Evolutionary conservation across 1,140 invertebrate genomes (phyloP).

Genomic region (Achatina immaculata): DNA sequence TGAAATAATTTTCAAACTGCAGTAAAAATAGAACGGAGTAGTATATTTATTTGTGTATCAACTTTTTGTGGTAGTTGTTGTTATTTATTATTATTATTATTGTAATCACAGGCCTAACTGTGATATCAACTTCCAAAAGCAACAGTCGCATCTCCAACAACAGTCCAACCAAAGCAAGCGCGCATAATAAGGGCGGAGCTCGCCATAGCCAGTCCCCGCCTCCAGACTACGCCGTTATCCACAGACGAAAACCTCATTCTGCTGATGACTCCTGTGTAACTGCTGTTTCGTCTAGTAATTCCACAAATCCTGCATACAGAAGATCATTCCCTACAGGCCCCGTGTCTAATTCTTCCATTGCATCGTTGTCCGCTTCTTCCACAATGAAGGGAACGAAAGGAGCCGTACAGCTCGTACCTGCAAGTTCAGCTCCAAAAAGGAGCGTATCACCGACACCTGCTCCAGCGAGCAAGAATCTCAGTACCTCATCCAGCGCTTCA

Average conservation of each 20-base stretch:
- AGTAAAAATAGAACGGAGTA: no score
- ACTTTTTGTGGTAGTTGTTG: no score
- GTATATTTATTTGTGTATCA: no score
- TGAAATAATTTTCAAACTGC: no score
- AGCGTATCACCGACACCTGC: not conserved
- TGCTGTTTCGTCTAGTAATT: conserved; percentile 18
- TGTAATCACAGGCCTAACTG: conserved; percentile 25
- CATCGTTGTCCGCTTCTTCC: conserved; percentile 12
- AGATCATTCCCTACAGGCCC: conserved; percentile 22
- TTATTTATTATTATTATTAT: not conserved
- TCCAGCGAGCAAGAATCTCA: conserved; percentile 15
- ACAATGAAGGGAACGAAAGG: not conserved
- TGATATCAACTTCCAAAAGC: conserved; percentile 32
- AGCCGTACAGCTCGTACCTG: not conserved
- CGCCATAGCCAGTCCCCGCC: conserved; percentile 15
- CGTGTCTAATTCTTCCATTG: conserved; percentile 8
- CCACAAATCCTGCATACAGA: conserved; percentile 34
- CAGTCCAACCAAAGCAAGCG: not conserved
- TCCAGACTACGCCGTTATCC: conserved; percentile 29
- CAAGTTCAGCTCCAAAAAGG: not conserved
- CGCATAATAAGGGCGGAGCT: not conserved
- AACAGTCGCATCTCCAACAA: not conserved
- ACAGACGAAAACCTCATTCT: conserved; percentile 13
- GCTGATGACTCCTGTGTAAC: conserved; percentile 27
- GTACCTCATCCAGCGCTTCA: not conserved